Base-by-base conservation (phyloP, 2,797 vertebrate species). In the Anguilla megastoma region DNA sequence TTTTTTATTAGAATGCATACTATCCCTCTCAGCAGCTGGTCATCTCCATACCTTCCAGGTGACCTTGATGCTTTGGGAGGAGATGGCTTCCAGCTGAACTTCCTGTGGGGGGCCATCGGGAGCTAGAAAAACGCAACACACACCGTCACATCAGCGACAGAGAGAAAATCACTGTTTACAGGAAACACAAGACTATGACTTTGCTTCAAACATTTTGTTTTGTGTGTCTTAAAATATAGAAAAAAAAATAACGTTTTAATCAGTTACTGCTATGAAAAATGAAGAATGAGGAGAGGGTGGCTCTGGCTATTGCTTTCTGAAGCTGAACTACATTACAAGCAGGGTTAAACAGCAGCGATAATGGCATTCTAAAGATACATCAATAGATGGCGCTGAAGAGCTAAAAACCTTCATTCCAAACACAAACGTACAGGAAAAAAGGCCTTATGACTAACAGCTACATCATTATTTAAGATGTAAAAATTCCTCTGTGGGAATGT, bases 1-100 rank as follows among this genome's bases (percentile, higher is more conserved):
- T 18, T 16, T 41, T n/a, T 3, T 66, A 60, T 60, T 16, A 16
- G 69, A 8, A 66, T 6, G 63, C 21, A 66, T n/a, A 8, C n/a
- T 66, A n/a, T 24, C 63, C 1, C 6, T 1, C 27, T n/a, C 18
- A 69, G 66, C 27, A 74, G 12, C 30, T 10, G 36, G 5, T 9
- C 16, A 9, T 45, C 76, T 24, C 16, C 87, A 92, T 96, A 99
- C 99, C 98, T 98, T 99, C 99, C 99, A 99, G 90, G 98, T 98
- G 87, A 99, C 98, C 93, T 97, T 97, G 96, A 99, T 98, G 95
- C 97, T 98, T 93, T 99, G 99, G n/a, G 99, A 99, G 9, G 99
- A 99, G 56, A 98, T 96, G 36, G 99, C 96, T 91, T 99, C 98
- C 88, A 99, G 97, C 52, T 96, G 95, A 60, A 99, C 99, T 87